These are phyloP conservation scores for Burhinus bistriatus DNA, from an alignment of 2,113 vertebrate genomes.

Conservation along the genomic window DNA sequence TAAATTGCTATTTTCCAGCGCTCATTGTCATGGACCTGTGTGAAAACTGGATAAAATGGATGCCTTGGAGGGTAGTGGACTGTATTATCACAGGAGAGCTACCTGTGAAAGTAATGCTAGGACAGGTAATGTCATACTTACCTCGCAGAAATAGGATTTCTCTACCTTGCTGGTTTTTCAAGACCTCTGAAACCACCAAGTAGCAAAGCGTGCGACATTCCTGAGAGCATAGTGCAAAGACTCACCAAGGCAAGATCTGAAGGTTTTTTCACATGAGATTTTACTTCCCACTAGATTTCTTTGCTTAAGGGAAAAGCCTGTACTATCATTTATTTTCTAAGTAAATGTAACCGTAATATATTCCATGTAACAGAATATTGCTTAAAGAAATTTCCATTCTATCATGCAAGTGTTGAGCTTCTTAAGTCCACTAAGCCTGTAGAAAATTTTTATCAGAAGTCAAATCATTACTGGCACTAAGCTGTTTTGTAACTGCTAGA, in stretches of 20 bases:
- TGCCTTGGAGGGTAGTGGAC: neutral
- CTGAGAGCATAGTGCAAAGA: neutral
- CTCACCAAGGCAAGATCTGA: neutral
- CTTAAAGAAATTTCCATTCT: neutral
- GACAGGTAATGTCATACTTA: neutral
- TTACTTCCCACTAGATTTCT: neutral
- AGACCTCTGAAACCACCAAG: neutral
- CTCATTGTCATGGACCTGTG: neutral
- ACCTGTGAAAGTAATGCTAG: neutral
- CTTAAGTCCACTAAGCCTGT: neutral
- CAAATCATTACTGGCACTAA: neutral
- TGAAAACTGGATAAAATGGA: neutral
- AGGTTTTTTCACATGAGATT: neutral
- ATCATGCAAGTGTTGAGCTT: neutral
- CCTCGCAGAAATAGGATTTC: neutral
- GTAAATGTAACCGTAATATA: neutral
- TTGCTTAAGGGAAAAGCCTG: neutral
- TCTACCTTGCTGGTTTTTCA: neutral
- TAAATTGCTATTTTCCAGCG: neutral
- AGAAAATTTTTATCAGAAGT: neutral
- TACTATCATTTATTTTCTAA: neutral
- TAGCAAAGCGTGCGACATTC: neutral
- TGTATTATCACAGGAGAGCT: neutral
- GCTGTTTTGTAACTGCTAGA: neutral
- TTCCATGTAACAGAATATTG: neutral